Evolutionary conservation across 2,888 invertebrate species (phyloP), one percentile per base, ranked within the genome.

Genomic region (Ischnus inquisitorius): DNA sequence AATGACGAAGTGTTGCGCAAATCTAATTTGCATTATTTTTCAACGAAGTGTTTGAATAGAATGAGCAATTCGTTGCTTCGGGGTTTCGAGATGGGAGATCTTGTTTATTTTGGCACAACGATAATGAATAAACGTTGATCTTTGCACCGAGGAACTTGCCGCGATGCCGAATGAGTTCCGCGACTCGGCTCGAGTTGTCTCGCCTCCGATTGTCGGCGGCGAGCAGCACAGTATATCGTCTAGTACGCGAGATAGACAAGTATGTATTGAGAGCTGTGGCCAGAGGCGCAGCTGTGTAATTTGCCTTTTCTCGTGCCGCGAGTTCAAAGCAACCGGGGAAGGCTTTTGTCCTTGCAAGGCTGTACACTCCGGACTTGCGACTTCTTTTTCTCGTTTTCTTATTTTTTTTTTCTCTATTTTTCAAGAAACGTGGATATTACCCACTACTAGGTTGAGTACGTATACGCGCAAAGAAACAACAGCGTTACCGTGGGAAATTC

Each of bases 341-440:
- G 75, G 57, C 64, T 79, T 62, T 77, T 80, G 83, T 84, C 83
- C 83, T 84, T 84, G 83, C 83, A 84, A 84, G 83, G 83, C 77
- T 84, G 67, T 72, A 67, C 60, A 25, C 62, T 77, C 62, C 25
- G 54, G 46, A 69, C 62, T 68, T 72, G 14, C 34, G 19, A 68
- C 51, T 39, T 10, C 28, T 34, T 4, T 69, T 64, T 51, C 65
- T 22, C 62, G 77, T 54, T 28, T 34, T 28, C 14, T 78, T 43
- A 39, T 67, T 25, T 68, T 80, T 57, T 39, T 51, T 10, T 34
- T 34, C 28, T n/a, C 68, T 60, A 48, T 69, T 19, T 65, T 79
- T 54, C 34, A 22, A 12, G 46, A 78, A 68, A 74, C 41, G 64
- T 77, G 41, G 51, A 79, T 76, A 79, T 72, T 68, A 51, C 43